These are phyloP conservation scores for Lamellibrachia luymesi DNA, from an alignment of 1,140 invertebrate species.

Conservation along the genomic window DNA sequence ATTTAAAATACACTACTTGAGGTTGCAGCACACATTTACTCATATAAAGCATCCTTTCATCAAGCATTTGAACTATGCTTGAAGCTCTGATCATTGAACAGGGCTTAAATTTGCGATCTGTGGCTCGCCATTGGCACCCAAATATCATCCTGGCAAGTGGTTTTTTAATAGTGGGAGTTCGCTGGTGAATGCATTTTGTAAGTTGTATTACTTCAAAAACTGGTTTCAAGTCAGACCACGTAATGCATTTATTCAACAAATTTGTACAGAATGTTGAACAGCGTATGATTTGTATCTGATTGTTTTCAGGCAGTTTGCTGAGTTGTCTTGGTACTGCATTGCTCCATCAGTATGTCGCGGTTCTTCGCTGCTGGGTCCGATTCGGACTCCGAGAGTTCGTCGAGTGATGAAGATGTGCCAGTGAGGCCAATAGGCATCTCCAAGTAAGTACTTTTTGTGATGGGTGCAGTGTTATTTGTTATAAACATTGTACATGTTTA, in stretches of 20 bases:
- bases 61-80: no score
- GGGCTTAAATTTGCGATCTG: no score
- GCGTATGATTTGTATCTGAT: not conserved
- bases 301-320: not conserved
- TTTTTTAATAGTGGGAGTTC: no score
- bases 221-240: no score
- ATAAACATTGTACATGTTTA: not conserved
- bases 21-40: no score
- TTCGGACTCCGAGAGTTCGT: conserved; percentile 48
- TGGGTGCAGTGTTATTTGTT: not conserved
- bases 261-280: not conserved
- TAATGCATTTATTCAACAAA: not conserved
- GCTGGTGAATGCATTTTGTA: no score
- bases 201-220: no score
- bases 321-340: not conserved
- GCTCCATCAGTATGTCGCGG: conserved; percentile 44
- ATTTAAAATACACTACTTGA: no score
- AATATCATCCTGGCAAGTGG: no score
- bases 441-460: not conserved
- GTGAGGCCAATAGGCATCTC: conserved; percentile 21
- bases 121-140: no score
- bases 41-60: no score
- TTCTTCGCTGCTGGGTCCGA: conserved; percentile 55
- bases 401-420: conserved; percentile 46
- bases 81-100: no score